Conservation (phyloP, 2,888 invertebrate genomes). For the Pogonocherus hispidulus region DNA sequence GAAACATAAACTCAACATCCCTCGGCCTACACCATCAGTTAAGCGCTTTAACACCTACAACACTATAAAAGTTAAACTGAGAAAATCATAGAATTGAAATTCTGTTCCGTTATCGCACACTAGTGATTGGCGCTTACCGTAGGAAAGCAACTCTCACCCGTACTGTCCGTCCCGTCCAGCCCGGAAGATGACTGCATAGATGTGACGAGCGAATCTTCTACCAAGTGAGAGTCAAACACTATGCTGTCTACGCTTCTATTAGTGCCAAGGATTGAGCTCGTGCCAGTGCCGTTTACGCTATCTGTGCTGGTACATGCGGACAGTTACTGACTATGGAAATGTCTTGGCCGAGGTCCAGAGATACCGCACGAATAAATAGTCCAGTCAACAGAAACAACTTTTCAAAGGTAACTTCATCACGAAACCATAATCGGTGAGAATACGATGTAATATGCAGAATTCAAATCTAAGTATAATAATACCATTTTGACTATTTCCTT, state of each 20-base stretch:
- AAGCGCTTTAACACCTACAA: too few species aligned
- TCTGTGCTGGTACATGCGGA: constrained; percentile 60
- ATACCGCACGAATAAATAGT: not conserved
- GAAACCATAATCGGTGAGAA: too few species aligned
- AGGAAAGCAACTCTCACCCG: constrained; percentile 65
- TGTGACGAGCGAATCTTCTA: constrained; percentile 69
- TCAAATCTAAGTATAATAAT: too few species aligned
- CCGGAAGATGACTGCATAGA: constrained; percentile 65
- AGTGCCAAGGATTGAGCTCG: constrained; percentile 65
- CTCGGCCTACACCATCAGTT: too few species aligned
- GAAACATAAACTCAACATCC: too few species aligned
- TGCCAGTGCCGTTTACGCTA: constrained; percentile 62
- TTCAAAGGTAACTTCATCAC: too few species aligned
- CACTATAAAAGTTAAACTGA: too few species aligned
- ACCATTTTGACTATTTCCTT: too few species aligned
- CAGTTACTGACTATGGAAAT: constrained; percentile 52
- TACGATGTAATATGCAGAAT: too few species aligned
- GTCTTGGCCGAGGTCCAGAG: constrained; percentile 19
- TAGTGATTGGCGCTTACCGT: constrained; percentile 53
- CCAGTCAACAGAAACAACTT: too few species aligned
- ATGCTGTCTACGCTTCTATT: constrained; percentile 64
- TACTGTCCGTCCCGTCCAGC: constrained; percentile 59
- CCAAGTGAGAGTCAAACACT: constrained; percentile 60
- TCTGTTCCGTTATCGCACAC: too few species aligned
- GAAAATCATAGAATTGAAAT: too few species aligned